Conservation (phyloP, 2,113 vertebrate species). For the Coracopsis vasa region DNA sequence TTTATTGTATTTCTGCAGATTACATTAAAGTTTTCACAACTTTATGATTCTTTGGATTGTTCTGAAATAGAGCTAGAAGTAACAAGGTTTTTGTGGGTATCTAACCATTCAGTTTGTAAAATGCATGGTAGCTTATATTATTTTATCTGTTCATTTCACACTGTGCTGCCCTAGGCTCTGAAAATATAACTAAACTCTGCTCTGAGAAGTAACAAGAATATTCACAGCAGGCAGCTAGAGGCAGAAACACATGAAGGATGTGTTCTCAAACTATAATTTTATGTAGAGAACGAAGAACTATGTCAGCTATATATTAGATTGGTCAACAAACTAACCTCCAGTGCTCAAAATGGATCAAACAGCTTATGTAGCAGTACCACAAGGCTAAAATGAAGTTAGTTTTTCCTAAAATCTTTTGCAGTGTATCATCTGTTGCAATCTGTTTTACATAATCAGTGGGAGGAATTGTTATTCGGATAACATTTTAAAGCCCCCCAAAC, state of each 20-base stretch:
- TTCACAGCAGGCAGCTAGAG: not conserved
- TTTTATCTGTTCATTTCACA: conserved; percentile 6
- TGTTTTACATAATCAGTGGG: not conserved
- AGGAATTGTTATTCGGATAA: not conserved
- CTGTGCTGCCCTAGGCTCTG: not conserved
- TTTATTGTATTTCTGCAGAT: not conserved
- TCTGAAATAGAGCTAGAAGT: not conserved
- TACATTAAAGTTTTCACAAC: not conserved
- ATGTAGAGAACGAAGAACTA: not conserved
- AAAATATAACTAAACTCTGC: not conserved
- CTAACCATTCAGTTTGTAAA: not conserved
- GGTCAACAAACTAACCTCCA: not conserved
- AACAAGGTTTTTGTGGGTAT: not conserved
- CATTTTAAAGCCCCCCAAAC: not conserved
- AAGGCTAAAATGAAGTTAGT: not conserved
- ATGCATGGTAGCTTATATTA: not conserved
- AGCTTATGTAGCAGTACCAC: not conserved
- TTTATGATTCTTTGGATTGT: not conserved
- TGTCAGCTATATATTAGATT: not conserved
- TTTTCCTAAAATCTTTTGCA: not conserved
- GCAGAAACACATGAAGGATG: not conserved
- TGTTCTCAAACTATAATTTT: not conserved
- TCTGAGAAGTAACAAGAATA: not conserved
- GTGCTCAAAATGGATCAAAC: not conserved
- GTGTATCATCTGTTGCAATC: not conserved